Evolutionary conservation across 2,888 invertebrate species (phyloP).

Genomic region (Cosmopolites sordidus): DNA sequence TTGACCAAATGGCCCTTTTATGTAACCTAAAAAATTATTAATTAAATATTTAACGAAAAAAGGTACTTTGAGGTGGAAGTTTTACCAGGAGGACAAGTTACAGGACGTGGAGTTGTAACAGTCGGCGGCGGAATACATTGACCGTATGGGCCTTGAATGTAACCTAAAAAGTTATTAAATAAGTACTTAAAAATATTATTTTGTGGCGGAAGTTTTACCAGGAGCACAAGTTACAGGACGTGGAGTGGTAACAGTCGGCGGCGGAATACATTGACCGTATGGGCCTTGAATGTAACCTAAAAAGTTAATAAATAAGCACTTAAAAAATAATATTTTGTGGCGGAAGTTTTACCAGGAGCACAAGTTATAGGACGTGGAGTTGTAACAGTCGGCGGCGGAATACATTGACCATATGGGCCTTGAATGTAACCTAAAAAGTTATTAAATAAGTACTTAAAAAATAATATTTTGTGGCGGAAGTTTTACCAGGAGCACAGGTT

Average conservation of each 20-base stretch:
- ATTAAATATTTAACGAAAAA: neutral
- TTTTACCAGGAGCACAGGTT: neutral
- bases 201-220: no score
- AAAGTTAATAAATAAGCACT: no score
- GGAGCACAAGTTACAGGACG: neutral
- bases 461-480: neutral
- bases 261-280: neutral
- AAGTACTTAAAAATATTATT: no score
- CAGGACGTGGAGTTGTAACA: slow-evolving; percentile 2
- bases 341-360: neutral
- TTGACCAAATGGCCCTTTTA: slow-evolving; percentile 2
- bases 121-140: neutral
- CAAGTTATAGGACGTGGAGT: neutral
- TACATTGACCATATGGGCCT: neutral
- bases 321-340: no score
- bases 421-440: neutral
- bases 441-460: neutral
- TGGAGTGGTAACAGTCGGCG: neutral
- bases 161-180: neutral
- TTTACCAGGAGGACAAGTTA: slow-evolving; percentile 1
- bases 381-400: neutral
- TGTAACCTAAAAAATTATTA: slow-evolving; percentile 1
- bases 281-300: neutral
- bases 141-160: slow-evolving; percentile 1
- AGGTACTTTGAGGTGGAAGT: no score